Conservation (phyloP, 2,113 vertebrate species). For the Siniperca chuatsi region DNA sequence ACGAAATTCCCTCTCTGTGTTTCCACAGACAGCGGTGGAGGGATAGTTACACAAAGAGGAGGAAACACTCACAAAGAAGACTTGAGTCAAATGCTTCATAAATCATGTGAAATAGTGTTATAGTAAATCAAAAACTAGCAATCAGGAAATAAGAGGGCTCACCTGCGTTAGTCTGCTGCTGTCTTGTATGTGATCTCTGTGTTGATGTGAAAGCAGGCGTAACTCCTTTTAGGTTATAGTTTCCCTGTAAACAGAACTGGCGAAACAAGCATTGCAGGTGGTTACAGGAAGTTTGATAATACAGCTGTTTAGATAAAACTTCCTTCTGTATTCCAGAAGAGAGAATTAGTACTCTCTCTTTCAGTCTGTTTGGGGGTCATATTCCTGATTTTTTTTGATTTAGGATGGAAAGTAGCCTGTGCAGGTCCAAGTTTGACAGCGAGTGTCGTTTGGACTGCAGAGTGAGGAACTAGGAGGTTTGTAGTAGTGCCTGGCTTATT, state of each 20-base stretch:
- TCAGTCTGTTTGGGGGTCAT: neutral
- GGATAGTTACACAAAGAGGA: neutral
- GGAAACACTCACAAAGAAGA: neutral
- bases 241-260: slow-evolving; percentile 30
- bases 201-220: neutral
- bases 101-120: neutral
- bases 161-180: slow-evolving; percentile 16
- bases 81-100: neutral
- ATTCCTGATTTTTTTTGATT: neutral
- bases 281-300: neutral
- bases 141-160: neutral
- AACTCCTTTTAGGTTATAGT: neutral
- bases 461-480: neutral
- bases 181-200: neutral
- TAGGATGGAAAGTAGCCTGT: neutral
- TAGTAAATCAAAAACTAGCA: neutral
- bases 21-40: neutral
- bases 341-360: neutral
- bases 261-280: fast-evolving
- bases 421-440: neutral
- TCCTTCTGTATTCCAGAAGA: neutral
- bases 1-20: neutral
- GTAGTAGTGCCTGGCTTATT: neutral
- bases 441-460: neutral
- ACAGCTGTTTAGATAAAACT: neutral